Evolutionary conservation across 1,140 invertebrate species (phyloP), one percentile per base, ranked within the genome.

Genomic region (Homalodisca vitripennis): DNA sequence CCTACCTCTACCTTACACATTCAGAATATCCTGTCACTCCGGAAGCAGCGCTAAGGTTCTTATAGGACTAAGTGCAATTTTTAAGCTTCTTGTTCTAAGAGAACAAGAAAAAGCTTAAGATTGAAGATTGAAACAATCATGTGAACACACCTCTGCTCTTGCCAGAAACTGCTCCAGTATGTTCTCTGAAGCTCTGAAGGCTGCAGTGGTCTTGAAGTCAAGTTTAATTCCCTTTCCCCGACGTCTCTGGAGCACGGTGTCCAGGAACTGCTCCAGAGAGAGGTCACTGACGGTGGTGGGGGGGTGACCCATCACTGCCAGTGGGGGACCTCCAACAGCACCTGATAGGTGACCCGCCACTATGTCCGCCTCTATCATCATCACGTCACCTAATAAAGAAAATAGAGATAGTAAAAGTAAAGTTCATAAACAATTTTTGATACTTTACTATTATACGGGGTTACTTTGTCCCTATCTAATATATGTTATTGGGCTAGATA

Each of bases 321-420:
- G 79, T 1, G 78, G 70, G 0, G 76, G 79, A 0, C 79, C 76
- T 10, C 68, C 60, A 71, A 72, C 67, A 10, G 81, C 78, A 6
- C 82, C 84, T 13, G 84, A 82, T 0, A 84, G 70, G 29, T 79
- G 81, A 32, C 92, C 92, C 41, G 92, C 73, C n/a, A 89, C 83
- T 14, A 97, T 86, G 79, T 97, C 94, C 0, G 89, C 93, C 82
- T 97, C 94, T 63, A 98, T 81, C 89, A 97, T 95, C 79, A 73
- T 73, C 67, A 55, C 41, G 14, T 24, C 26, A 46, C 62, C 69
- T 67, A 22, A n/a, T n/a, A n/a, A n/a, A n/a, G n/a, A n/a, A n/a
- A n/a, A n/a, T n/a, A n/a, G n/a, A n/a, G n/a, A n/a, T n/a, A n/a
- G n/a, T n/a, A n/a, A n/a, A n/a, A n/a, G n/a, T n/a, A n/a, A n/a